Conservation (phyloP, 1,140 invertebrate genomes). For the Zaprionus taronus region DNA sequence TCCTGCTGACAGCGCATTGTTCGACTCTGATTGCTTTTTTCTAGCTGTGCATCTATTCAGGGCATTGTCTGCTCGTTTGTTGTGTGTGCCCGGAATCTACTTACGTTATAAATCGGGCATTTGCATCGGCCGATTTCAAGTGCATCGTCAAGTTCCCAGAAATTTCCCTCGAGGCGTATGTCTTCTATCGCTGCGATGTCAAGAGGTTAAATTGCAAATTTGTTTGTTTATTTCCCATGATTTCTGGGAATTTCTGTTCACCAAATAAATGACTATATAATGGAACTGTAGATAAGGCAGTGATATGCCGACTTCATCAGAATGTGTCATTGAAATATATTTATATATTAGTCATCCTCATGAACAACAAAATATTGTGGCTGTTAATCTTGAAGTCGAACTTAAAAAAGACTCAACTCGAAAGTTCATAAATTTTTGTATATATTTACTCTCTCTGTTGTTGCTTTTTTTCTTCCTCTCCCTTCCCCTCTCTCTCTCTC, state of each 20-base stretch:
- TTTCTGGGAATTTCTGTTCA: neutral
- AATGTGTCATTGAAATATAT: neutral
- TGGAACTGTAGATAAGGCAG: neutral
- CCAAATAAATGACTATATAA: neutral
- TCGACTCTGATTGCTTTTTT: slow-evolving; percentile 9
- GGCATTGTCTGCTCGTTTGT: slow-evolving; percentile 13
- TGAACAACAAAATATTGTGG: neutral
- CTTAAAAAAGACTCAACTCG: neutral
- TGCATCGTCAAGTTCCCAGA: neutral
- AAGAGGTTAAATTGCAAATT: neutral
- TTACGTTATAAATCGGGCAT: slow-evolving; percentile 7
- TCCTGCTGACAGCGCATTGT: slow-evolving; percentile 22
- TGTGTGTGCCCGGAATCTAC: slow-evolving; percentile 5
- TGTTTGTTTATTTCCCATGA: neutral
- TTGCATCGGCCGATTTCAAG: slow-evolving; percentile 6
- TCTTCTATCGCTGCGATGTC: neutral
- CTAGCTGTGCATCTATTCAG: neutral
- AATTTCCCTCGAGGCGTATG: neutral
- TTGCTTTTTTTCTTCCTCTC: no score
- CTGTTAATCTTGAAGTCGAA: neutral
- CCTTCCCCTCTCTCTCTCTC: neutral
- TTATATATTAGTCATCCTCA: neutral
- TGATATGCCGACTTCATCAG: neutral
- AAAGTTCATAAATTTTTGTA: neutral
- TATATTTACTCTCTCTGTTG: neutral